Percentiles rank a stretch among this genome's conserved stretches.
Conservation (phyloP, 2,113 vertebrate species). For the Pelmatolapia mariae region DNA sequence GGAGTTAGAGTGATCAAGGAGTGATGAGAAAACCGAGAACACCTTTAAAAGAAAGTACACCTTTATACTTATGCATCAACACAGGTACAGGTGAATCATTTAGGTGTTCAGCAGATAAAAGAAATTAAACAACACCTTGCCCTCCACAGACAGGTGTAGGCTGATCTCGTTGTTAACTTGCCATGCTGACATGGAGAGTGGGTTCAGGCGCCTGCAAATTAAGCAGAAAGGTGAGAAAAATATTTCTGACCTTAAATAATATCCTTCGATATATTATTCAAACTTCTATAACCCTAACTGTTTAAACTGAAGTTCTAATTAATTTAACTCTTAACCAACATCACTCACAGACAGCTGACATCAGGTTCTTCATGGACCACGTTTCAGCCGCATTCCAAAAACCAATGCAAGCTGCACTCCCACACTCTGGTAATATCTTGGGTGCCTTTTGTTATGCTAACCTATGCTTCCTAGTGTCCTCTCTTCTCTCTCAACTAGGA, state of each 20-base stretch:
- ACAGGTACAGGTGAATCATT: neutral
- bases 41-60: constrained; percentile 18
- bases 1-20: constrained; percentile 58
- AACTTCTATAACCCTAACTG: neutral
- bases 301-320: neutral
- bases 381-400: neutral
- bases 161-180: constrained; percentile 82
- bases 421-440: neutral
- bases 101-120: neutral
- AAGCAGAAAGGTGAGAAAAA: neutral
- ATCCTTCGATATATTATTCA: neutral
- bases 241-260: neutral
- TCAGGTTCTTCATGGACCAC: neutral
- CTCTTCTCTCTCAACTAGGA: neutral
- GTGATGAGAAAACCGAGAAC: constrained; percentile 78
- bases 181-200: constrained; percentile 79
- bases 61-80: neutral
- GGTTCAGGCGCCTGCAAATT: constrained; percentile 74
- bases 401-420: neutral
- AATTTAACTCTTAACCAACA: neutral
- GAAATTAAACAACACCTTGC: constrained; percentile 66
- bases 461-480: neutral
- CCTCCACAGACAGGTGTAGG: constrained; percentile 84
- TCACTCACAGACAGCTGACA: neutral
- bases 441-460: neutral